Evolutionary conservation across 2,797 vertebrate genomes (phyloP), one percentile per base, ranked within the genome.

Genomic region (Silurus aristotelis): DNA sequence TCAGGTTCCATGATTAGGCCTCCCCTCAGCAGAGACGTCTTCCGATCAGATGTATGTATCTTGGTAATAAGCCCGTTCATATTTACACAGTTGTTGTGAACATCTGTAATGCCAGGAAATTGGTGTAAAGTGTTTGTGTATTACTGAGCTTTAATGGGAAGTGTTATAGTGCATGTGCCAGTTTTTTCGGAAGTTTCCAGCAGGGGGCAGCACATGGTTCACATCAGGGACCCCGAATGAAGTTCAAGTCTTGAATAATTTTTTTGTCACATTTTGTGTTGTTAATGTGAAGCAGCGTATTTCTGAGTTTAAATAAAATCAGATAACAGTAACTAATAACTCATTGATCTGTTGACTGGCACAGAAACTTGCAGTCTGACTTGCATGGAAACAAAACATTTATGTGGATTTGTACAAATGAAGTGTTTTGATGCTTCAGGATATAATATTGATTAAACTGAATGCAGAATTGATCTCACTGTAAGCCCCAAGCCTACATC

Each of bases 151-250:
- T 52, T 73, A 70, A 38, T 3, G 38, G 38, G 38, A 52, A 7
- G 48, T 7, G 48, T 52, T 52, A 48, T 5, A 46, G 5, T 20
- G 9, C 13, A 2, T 5, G 0, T 10, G 12, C 13, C 64, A 27
- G 64, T 1, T 27, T 5, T n/a, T 8, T 38, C 27, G 9, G 15
- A 38, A 1, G 9, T 58, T 20, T 52, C 75, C 75, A 77, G 75
- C 75, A 77, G 75, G 55, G 75, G 75, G 75, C 75, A 77, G 75
- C 27, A 58, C 17, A 77, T 17, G 17, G 25, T 6, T 56, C 31
- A 27, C 7, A 5, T 72, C 68, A 46, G 66, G n/a, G 1, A 17
- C 43, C 20, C 43, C 38, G 20, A 46, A 3, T 48, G 43, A n/a
- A 71, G 66, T 25, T 66, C 1, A 66, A 67, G 31, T 38, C 17